Evolutionary conservation across 2,113 vertebrate genomes (phyloP).

Genomic region (Labeo rohita): DNA sequence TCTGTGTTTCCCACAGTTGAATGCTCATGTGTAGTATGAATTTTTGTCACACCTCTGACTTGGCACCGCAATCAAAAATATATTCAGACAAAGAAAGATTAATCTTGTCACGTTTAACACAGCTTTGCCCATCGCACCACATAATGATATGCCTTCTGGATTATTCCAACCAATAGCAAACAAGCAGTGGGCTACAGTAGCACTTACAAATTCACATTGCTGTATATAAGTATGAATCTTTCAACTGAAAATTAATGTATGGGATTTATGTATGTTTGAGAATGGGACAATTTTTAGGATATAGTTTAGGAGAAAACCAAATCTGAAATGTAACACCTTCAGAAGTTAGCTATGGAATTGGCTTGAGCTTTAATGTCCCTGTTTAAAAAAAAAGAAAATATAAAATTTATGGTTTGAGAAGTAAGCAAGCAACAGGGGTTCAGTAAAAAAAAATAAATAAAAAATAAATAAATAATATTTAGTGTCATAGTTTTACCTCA

Average conservation of each 20-base stretch:
- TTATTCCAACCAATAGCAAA: conserved; percentile 36
- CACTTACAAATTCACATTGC: conserved; percentile 16
- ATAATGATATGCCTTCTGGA: conserved; percentile 9
- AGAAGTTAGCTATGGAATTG: background rate
- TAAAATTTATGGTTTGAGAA: background rate
- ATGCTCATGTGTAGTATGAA: background rate
- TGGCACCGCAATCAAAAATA: background rate
- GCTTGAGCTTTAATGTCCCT: background rate
- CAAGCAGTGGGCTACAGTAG: conserved; percentile 18
- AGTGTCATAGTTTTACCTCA: conserved; percentile 48
- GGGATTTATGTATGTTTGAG: background rate
- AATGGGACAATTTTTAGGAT: background rate
- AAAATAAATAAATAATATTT: background rate
- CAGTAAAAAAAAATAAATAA: too few species aligned
- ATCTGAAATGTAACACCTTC: background rate
- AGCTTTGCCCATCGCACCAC: conserved; percentile 10
- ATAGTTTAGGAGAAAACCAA: background rate
- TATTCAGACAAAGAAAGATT: background rate
- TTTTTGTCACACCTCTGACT: background rate
- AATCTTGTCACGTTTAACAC: background rate
- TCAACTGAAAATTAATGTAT: background rate
- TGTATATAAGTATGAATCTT: conserved; percentile 14
- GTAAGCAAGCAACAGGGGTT: background rate
- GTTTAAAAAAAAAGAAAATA: background rate
- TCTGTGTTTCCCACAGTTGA: conserved; percentile 15